phyloP scores from a whole-genome alignment of 1,140 invertebrate genomes.

The Heliothis virescens region DNA sequence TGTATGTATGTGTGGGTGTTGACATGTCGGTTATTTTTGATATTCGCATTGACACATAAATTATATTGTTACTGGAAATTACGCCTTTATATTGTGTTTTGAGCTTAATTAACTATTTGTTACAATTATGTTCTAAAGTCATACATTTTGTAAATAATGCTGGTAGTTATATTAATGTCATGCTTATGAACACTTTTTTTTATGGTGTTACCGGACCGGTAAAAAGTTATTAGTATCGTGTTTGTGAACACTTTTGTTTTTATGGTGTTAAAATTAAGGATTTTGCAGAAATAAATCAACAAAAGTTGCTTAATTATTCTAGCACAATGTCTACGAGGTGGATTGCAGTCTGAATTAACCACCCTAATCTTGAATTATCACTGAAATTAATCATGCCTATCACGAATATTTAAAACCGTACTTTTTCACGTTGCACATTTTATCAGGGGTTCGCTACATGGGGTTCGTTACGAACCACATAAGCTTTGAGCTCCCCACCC shows the following conservation, averaged over 20 bases:
- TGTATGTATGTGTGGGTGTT: too few species aligned
- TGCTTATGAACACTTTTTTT: too few species aligned
- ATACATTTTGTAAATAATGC: neutral
- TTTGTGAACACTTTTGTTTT: too few species aligned
- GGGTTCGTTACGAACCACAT: slow-evolving; percentile 47
- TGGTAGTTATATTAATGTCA: too few species aligned
- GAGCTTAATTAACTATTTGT: slow-evolving; percentile 4
- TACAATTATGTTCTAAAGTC: neutral
- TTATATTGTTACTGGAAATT: neutral
- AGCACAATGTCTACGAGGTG: too few species aligned
- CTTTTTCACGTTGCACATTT: neutral
- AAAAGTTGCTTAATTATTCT: too few species aligned
- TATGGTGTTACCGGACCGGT: too few species aligned
- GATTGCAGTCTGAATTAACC: too few species aligned
- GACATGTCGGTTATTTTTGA: too few species aligned
- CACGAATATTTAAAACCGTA: neutral
- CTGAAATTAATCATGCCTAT: neutral
- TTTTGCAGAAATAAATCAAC: too few species aligned
- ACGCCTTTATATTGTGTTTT: neutral
- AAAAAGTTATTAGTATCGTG: too few species aligned
- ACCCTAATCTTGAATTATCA: neutral
- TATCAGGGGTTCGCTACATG: slow-evolving; percentile 5
- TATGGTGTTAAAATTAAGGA: too few species aligned
- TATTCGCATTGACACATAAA: neutral
- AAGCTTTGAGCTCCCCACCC: slow-evolving; percentile 31